Percentiles rank a stretch among this genome's conserved stretches.
phyloP scores from a whole-genome alignment of 1,140 invertebrate species.

The Leptinotarsa defecta region DNA sequence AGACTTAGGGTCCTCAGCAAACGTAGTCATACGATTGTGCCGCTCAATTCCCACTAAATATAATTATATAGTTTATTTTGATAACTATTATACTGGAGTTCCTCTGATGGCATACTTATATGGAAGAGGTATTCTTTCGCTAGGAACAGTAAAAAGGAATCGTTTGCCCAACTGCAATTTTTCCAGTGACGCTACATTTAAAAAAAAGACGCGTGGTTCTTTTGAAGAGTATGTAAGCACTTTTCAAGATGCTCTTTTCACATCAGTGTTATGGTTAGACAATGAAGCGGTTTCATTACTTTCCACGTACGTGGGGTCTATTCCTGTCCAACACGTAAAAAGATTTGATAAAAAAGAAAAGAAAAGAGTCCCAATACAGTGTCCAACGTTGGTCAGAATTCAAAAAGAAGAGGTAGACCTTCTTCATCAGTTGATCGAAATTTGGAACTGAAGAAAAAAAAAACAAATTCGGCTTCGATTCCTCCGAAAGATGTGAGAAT shows the following conservation, averaged over 20 bases:
- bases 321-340: constrained; percentile 16
- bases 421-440: neutral
- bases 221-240: constrained; percentile 20
- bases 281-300: neutral
- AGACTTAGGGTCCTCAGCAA: constrained; percentile 25
- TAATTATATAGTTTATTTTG: constrained; percentile 34
- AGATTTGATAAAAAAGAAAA: constrained; percentile 31
- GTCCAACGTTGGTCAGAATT: constrained; percentile 2
- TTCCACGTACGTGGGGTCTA: constrained; percentile 20
- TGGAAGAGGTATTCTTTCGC: constrained; percentile 34
- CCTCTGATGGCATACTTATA: constrained; percentile 34
- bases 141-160: constrained; percentile 37
- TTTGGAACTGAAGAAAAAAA: neutral
- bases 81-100: constrained; percentile 32
- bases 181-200: constrained; percentile 29
- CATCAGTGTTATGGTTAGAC: constrained; percentile 21
- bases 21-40: constrained; percentile 33
- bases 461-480: neutral
- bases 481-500: neutral
- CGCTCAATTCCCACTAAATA: constrained; percentile 22
- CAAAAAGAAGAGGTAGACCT: neutral
- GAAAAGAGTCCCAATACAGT: constrained; percentile 22
- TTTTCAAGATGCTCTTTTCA: constrained; percentile 7
- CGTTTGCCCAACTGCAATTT: constrained; percentile 35
- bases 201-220: constrained; percentile 27